These are phyloP conservation scores for Clanis bilineata DNA, from an alignment of 2,888 invertebrate species.

Conservation along the genomic window DNA sequence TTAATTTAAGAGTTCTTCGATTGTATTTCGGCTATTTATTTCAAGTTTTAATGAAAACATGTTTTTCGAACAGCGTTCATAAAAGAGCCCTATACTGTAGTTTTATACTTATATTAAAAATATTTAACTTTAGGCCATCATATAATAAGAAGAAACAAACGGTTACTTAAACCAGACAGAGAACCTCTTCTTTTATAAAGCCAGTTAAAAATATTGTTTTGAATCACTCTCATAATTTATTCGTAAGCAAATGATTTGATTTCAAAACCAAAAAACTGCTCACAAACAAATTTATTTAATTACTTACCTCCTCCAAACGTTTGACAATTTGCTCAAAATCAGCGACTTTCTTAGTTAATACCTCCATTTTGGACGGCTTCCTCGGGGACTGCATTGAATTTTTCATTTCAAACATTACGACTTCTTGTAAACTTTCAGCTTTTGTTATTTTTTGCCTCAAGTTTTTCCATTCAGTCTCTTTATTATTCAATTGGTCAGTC, in stretches of 20 bases:
- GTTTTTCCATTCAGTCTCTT: constrained; percentile 80
- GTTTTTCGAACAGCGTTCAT: too few relatives aligned
- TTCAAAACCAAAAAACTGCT: constrained; percentile 11
- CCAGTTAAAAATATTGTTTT: too few relatives aligned
- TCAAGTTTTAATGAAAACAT: too few relatives aligned
- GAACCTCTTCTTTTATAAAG: too few relatives aligned
- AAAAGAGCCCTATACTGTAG: too few relatives aligned
- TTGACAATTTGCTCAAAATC: constrained; percentile 83
- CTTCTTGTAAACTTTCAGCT: constrained; percentile 78
- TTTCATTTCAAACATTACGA: constrained; percentile 77
- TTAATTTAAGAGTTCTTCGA: too few relatives aligned
- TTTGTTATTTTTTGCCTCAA: constrained; percentile 79
- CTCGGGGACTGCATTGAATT: constrained; percentile 77
- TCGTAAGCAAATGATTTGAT: background rate
- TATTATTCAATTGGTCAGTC: constrained; percentile 74
- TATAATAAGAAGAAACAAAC: too few relatives aligned
- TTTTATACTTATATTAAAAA: too few relatives aligned
- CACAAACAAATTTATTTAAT: background rate
- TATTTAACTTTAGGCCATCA: too few relatives aligned
- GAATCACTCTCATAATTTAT: too few relatives aligned
- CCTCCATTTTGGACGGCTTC: constrained; percentile 82
- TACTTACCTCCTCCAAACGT: constrained; percentile 66
- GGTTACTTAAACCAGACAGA: too few relatives aligned
- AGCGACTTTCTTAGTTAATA: constrained; percentile 82
- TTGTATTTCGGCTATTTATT: too few relatives aligned